Base-by-base conservation (phyloP, 64 coral and sea anemone genomes). In the Acropora tenuis region DNA sequence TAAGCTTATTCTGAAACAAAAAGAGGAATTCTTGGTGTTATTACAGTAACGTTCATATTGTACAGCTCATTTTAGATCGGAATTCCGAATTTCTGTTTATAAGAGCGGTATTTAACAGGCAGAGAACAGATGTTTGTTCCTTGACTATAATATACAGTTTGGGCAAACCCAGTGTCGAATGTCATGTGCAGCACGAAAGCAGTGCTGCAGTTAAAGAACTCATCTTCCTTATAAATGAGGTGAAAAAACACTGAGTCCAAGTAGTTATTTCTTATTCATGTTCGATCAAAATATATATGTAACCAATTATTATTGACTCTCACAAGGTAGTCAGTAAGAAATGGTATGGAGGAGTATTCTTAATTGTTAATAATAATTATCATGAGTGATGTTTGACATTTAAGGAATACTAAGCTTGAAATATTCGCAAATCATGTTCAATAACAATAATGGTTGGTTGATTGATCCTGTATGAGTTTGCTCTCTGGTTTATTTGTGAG, bases 151-250 rank as follows among this genome's bases (percentile, higher is more conserved):
- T 47, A 17, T 77, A 61, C 52, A 98, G 97, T 48, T 88, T 96
- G 50, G 97, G 97, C 43, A 84, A 91, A 43, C 91, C 94, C 13
- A 94, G 97, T 55, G 88, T 96, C 2, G 94, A 96, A 78, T 95
- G 90, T 66, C 91, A 95, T 92, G 94, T 96, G 11, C 89, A 95
- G 66, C 97, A 99, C 69, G 97, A 99, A 57, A 76, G 77, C 9
- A 66, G 73, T 43, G 59, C 89, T 47, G 83, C 91, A 59, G 97
- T 96, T 6, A 86, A 78, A 84, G 79, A 79, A 47, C 72, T 99
- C 52, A 78, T 90, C 18, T 99, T 99, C 71, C 91, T 99, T 16
- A 83, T 96, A n/a, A 99, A 99, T 76, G 97, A 99, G 94, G 97
- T 99, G 83, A 91, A 55, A 19, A 47, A 71, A 52, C 61, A 1